A percentile compares a stretch with the other conserved stretches of the same genome.
These are phyloP conservation scores for Lepidocyrtinus sp. DNA, from an alignment of 2,888 invertebrate species.

Conservation along the genomic window DNA sequence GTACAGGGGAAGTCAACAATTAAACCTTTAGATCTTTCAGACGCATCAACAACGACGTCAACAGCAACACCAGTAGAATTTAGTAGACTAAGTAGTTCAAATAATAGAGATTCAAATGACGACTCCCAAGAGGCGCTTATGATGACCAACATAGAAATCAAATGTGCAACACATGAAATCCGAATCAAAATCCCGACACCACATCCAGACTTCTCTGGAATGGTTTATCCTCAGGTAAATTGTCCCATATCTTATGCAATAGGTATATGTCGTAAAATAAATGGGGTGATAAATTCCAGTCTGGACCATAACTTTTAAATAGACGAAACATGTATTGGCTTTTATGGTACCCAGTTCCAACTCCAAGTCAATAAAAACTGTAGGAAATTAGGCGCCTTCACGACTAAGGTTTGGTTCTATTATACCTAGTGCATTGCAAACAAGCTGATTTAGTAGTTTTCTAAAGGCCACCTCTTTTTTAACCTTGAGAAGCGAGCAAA, in stretches of 20 bases:
- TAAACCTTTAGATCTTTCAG: constrained; percentile 26
- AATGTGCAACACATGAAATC: constrained; percentile 67
- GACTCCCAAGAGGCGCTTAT: constrained; percentile 44
- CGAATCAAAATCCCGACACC: constrained; percentile 66
- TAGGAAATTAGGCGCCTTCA: no score
- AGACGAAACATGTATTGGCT: no score
- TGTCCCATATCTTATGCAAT: constrained; percentile 1
- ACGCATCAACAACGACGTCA: background rate
- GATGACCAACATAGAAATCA: constrained; percentile 65
- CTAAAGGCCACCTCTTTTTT: no score
- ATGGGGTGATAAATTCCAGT: no score
- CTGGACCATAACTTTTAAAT: no score
- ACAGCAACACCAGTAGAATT: no score
- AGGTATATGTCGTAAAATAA: background rate
- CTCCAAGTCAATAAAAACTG: no score
- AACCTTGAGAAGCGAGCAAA: no score
- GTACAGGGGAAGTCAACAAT: constrained; percentile 43
- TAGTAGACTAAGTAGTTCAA: no score
- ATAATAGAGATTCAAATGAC: constrained; percentile 29
- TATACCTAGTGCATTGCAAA: constrained; percentile 40
- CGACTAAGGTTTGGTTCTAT: no score
- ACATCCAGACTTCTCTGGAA: constrained; percentile 68
- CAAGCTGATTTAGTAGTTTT: constrained; percentile 32
- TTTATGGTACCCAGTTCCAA: no score
- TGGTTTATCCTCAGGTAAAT: constrained; percentile 69